Conservation (phyloP, 2,888 invertebrate genomes). For the Ptilodon capucinus region DNA sequence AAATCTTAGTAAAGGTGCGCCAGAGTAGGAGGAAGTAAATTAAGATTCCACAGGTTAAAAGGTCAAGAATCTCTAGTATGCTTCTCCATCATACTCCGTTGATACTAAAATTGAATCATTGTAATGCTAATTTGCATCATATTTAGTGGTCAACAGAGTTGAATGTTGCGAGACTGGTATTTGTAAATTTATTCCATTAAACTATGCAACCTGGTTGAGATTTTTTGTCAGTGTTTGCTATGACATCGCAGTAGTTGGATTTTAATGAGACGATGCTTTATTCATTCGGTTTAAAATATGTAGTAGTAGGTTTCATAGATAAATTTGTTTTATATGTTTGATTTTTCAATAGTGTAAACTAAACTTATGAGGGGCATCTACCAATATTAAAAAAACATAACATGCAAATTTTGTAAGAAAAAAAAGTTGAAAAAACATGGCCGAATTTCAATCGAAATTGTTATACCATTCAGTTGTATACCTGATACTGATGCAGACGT, state of each 20-base stretch:
- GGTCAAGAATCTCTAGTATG: conserved; percentile 1
- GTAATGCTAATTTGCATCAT: neutral
- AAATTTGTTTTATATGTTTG: too few relatives aligned
- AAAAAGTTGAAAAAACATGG: too few relatives aligned
- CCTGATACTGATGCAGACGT: too few relatives aligned
- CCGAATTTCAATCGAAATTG: too few relatives aligned
- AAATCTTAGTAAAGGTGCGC: neutral
- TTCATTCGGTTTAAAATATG: too few relatives aligned
- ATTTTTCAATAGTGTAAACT: too few relatives aligned
- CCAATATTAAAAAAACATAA: too few relatives aligned
- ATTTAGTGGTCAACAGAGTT: neutral
- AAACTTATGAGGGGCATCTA: too few relatives aligned
- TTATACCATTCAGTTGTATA: too few relatives aligned
- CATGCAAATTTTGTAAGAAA: too few relatives aligned
- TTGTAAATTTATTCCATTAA: neutral
- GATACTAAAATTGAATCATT: neutral
- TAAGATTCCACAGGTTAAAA: neutral
- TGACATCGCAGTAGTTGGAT: neutral
- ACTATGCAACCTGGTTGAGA: neutral
- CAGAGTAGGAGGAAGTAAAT: neutral
- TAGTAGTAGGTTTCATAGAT: too few relatives aligned
- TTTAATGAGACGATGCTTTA: neutral
- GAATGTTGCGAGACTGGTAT: neutral
- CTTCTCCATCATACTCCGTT: neutral
- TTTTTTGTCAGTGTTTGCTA: neutral